These are phyloP conservation scores for Lagorchestes hirsutus DNA, from an alignment of 2,797 vertebrate genomes.

Conservation along the genomic window DNA sequence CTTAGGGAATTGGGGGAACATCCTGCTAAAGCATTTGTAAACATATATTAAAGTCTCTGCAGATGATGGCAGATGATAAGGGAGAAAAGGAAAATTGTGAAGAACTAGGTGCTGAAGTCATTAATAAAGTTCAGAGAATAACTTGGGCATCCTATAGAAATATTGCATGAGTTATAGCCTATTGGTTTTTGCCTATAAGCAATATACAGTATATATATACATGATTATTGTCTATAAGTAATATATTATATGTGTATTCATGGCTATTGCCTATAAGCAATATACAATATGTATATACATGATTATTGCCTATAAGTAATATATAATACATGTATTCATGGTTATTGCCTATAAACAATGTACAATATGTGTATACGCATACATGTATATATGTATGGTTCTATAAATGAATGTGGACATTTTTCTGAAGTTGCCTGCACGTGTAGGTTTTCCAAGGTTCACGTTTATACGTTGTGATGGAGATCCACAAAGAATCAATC, in stretches of 20 bases:
- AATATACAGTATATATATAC: no score
- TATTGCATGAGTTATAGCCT: not conserved
- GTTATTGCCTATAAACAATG: no score
- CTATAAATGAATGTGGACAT: slow-evolving; percentile 10
- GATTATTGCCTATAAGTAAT: no score
- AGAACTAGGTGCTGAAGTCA: no score
- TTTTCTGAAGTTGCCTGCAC: slow-evolving; percentile 14
- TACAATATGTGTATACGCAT: no score
- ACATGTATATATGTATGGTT: not conserved
- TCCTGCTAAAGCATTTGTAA: not conserved
- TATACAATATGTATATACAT: no score
- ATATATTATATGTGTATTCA: no score
- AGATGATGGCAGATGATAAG: not conserved
- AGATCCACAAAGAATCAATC: slow-evolving; percentile 65
- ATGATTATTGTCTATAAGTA: not conserved
- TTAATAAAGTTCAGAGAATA: no score
- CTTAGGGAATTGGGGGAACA: not conserved
- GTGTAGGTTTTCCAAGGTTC: slow-evolving; percentile 28
- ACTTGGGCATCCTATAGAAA: not conserved
- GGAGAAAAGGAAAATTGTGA: no score
- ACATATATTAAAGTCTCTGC: not conserved
- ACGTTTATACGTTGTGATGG: slow-evolving; percentile 8
- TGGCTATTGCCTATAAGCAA: no score
- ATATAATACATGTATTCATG: no score
- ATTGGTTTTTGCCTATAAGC: not conserved